Evolutionary conservation across 2,888 invertebrate genomes (phyloP).

Genomic region (Petrophora chlorosata): DNA sequence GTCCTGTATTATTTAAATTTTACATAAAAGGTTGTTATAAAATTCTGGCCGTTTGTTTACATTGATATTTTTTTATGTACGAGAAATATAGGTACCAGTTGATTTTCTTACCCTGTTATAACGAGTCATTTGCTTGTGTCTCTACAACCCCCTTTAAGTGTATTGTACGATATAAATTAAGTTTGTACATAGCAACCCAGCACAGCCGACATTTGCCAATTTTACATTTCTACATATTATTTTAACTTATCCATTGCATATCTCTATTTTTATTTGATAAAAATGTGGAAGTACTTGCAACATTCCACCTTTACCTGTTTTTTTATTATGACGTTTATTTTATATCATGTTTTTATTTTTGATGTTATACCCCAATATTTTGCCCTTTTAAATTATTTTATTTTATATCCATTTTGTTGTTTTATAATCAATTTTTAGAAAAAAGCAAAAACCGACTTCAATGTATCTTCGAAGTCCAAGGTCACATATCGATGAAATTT

Average conservation of each 20-base stretch:
- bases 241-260: too few relatives aligned
- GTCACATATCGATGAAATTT: too few relatives aligned
- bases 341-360: constrained; percentile 30
- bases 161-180: background rate
- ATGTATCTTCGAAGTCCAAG: too few relatives aligned
- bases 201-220: constrained; percentile 30
- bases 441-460: too few relatives aligned
- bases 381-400: constrained; percentile 14
- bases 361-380: constrained; percentile 17
- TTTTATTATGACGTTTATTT: constrained; percentile 31
- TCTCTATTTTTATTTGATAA: constrained; percentile 20
- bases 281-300: constrained; percentile 26
- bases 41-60: too few relatives aligned
- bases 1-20: too few relatives aligned
- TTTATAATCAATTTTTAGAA: too few relatives aligned
- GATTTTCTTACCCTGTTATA: background rate
- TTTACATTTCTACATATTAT: too few relatives aligned
- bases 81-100: too few relatives aligned
- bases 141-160: background rate
- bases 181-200: constrained; percentile 4
- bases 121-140: background rate
- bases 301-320: constrained; percentile 39
- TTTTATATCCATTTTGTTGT: constrained; percentile 20
- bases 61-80: too few relatives aligned
- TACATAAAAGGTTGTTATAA: too few relatives aligned